Evolutionary conservation across 2,113 vertebrate species (phyloP), one percentile per base, ranked within the genome.

Genomic region (Gavialis gangeticus): DNA sequence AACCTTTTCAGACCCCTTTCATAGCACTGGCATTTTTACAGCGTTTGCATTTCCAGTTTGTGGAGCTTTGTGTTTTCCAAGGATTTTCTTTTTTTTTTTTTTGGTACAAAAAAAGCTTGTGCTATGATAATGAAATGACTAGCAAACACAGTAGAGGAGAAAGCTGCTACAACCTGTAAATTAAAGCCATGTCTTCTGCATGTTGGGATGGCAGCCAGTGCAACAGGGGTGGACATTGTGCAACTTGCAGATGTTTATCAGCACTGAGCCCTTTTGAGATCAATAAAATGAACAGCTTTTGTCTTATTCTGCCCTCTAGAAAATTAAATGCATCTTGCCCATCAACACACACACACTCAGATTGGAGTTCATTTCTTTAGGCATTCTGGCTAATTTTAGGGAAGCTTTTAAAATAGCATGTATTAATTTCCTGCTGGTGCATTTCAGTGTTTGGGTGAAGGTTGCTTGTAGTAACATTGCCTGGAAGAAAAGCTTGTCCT

Each of bases 131-230:
- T 93, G 89, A 94, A 91, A 95, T 88, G 27, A 3, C 85, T 89
- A 96, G 95, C 81, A 89, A 97, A 96, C 93, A 96, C 93, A 95
- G 95, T 96, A 95, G 97, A 98, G 97, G 97, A 97, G 97, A 97
- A 97, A 97, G 88, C 95, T 97, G 95, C 95, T 98, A 97, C 98
- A 97, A 97, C 91, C 93, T 93, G 95, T 97, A 97, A 98, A 98
- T 98, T 90, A 96, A 97, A 98, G 90, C 96, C 97, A 98, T 96
- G 95, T 97, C 97, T 97, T 95, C 84, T 91, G 84, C 81, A 90
- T 93, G 30, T 55, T 88, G 93, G 95, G 96, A 91, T 93, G 79
- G 83, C 30, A 28, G 46, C 16, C 77, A 85, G 78, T 25, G 87
- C 87, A 82, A 92, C 94, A 94, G 90, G 85, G 83, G 8, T 46